These are phyloP conservation scores for Okamejei kenojei DNA, from an alignment of 2,797 vertebrate genomes.

Conservation along the genomic window DNA sequence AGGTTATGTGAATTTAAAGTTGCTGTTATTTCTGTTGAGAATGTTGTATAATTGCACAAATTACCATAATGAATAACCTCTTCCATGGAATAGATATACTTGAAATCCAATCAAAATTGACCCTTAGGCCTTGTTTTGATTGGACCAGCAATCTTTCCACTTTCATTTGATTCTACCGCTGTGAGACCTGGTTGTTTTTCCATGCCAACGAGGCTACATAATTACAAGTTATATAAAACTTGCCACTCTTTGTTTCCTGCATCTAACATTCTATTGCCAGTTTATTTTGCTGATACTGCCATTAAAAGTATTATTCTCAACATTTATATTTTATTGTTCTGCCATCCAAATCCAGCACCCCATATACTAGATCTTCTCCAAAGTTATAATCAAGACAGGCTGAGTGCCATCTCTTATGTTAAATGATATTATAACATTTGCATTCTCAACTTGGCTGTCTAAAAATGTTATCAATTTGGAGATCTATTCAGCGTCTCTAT, in stretches of 20 bases:
- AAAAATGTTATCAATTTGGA: not conserved
- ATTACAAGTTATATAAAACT: not conserved
- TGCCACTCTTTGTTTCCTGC: not conserved
- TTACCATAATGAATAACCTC: not conserved
- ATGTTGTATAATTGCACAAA: not conserved
- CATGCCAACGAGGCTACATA: not conserved
- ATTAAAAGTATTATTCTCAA: not conserved
- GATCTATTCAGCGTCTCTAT: not conserved
- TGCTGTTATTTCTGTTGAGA: not conserved
- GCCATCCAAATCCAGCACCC: not conserved
- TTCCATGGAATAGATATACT: not conserved
- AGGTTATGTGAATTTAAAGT: not conserved
- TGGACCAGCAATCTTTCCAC: not conserved
- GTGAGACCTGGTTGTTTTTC: not conserved
- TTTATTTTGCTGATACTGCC: not conserved
- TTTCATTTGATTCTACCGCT: not conserved
- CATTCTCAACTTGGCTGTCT: no score
- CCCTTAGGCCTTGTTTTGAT: not conserved
- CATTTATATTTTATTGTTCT: not conserved
- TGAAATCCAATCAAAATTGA: not conserved
- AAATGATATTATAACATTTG: not conserved
- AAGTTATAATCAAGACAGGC: not conserved
- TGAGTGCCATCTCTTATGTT: not conserved
- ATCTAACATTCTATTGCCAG: no score
- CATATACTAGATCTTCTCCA: not conserved